Evolutionary conservation across 2,113 vertebrate species (phyloP).

Genomic region (Thunnus thynnus): DNA sequence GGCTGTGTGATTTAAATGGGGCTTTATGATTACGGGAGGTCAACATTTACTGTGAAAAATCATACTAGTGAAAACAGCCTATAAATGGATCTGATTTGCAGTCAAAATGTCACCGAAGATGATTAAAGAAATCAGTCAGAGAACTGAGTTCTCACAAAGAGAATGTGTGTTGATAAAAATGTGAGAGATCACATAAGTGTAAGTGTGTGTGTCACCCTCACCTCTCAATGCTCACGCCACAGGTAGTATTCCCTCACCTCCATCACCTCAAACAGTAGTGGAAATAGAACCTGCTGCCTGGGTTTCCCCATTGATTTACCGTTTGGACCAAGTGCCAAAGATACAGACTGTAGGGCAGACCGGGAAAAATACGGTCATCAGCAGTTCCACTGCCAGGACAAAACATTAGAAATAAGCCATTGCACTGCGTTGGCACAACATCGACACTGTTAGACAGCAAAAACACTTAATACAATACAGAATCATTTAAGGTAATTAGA

Average conservation of each 20-base stretch:
- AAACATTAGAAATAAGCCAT: slow-evolving; percentile 33
- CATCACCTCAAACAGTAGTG: slow-evolving; percentile 44
- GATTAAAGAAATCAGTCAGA: slow-evolving; percentile 10
- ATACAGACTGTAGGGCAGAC: slow-evolving; percentile 18
- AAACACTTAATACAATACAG: background rate
- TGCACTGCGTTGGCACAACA: slow-evolving; percentile 6
- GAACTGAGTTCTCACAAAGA: background rate
- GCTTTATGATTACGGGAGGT: slow-evolving; percentile 1
- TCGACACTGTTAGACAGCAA: slow-evolving; percentile 10
- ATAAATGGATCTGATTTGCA: slow-evolving; percentile 9
- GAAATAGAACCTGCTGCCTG: slow-evolving; percentile 55
- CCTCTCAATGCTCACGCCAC: slow-evolving; percentile 19
- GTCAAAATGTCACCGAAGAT: slow-evolving; percentile 9
- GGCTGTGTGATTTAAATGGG: slow-evolving; percentile 16
- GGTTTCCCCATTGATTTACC: slow-evolving; percentile 62
- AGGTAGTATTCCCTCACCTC: slow-evolving; percentile 39
- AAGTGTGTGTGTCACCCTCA: slow-evolving; percentile 4
- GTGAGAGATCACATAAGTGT: background rate
- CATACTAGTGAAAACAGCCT: background rate
- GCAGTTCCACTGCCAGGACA: slow-evolving; percentile 45
- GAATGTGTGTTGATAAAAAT: slow-evolving; percentile 10
- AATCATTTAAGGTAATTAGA: slow-evolving; percentile 35
- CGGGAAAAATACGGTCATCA: slow-evolving; percentile 51
- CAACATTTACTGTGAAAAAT: slow-evolving; percentile 2
- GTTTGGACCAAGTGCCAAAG: slow-evolving; percentile 53